phyloP scores from a whole-genome alignment of 1,140 invertebrate species.

The Macrosteles quadrilineatus region DNA sequence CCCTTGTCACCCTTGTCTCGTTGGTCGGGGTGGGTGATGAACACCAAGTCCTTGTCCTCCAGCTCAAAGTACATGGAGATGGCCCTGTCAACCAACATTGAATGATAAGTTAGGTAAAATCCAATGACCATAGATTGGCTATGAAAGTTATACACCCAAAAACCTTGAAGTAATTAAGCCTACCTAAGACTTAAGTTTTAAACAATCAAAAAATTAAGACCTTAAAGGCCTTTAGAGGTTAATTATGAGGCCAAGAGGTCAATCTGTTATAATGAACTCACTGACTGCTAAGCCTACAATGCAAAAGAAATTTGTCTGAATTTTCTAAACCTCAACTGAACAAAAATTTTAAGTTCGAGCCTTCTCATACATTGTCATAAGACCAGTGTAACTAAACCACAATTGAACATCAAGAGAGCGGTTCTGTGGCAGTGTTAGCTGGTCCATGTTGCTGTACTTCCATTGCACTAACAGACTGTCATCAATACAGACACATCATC shows the following conservation, averaged over 20 bases:
- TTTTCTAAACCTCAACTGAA: too few species aligned
- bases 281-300: too few species aligned
- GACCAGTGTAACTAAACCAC: conserved; percentile 13
- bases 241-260: too few species aligned
- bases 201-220: too few species aligned
- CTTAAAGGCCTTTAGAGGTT: too few species aligned
- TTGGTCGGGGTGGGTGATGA: conserved; percentile 87
- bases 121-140: too few species aligned
- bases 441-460: conserved; percentile 6
- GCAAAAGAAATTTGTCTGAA: too few species aligned
- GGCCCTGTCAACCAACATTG: conserved; percentile 68
- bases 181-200: too few species aligned
- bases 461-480: conserved; percentile 13
- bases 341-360: too few species aligned
- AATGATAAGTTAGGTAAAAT: conserved; percentile 12
- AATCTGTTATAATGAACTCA: too few species aligned
- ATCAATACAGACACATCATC: conserved; percentile 1
- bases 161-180: too few species aligned
- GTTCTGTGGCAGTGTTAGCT: conserved; percentile 22
- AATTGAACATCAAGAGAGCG: conserved; percentile 21
- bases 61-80: conserved; percentile 99
- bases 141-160: too few species aligned
- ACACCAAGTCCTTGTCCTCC: conserved; percentile 86
- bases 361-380: neutral
- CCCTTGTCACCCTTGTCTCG: conserved; percentile 87